Conservation (phyloP, 1,140 invertebrate species). For the Platyura marginata region DNA sequence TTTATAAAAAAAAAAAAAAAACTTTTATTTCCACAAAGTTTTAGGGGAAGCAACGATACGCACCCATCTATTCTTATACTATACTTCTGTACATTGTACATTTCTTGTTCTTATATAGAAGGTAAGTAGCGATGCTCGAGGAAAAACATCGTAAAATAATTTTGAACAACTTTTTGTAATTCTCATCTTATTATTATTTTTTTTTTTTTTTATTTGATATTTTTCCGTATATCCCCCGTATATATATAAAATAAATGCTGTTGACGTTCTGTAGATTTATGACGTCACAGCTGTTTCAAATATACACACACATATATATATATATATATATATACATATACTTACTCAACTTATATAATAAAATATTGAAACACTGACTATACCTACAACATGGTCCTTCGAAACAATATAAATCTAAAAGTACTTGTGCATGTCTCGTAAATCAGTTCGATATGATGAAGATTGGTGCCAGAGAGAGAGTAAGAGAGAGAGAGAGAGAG, state of each 20-base stretch:
- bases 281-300: not conserved
- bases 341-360: not conserved
- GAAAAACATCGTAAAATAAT: no score
- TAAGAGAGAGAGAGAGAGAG: not conserved
- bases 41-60: no score
- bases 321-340: not conserved
- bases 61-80: no score
- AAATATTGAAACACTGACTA: not conserved
- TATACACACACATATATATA: not conserved
- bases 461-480: not conserved
- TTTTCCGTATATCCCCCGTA: no score
- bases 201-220: no score
- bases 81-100: no score
- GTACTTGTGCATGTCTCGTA: not conserved
- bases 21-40: no score
- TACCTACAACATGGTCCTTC: not conserved
- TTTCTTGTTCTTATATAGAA: no score
- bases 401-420: not conserved
- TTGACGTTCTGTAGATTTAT: not conserved
- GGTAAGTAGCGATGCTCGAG: no score
- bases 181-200: no score
- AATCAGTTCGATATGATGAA: not conserved
- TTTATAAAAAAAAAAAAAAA: no score
- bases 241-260: not conserved
- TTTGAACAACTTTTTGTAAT: no score